phyloP scores from a whole-genome alignment of 2,113 vertebrate genomes.

The Ginglymostoma cirratum region DNA sequence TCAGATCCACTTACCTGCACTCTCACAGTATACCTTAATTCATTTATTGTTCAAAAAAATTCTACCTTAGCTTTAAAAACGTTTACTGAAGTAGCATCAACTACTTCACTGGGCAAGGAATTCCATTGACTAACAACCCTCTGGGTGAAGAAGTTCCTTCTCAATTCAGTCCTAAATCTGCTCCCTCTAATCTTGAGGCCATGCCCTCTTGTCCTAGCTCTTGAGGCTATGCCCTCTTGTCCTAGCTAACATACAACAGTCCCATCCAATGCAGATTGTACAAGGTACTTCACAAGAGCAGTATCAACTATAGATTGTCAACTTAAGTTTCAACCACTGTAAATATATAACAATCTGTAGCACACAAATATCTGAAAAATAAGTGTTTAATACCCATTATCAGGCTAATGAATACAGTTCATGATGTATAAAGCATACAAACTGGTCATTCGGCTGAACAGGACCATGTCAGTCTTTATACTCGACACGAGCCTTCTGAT shows the following conservation, averaged over 20 bases:
- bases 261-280: background rate
- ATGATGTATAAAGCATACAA: background rate
- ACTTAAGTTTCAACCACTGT: background rate
- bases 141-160: no score
- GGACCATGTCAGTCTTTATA: background rate
- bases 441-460: background rate
- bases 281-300: background rate
- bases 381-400: background rate
- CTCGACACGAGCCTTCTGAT: background rate
- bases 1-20: no score
- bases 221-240: no score
- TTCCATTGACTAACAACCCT: no score
- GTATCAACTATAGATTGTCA: background rate
- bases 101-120: no score
- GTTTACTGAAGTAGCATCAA: no score
- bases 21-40: no score
- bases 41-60: no score
- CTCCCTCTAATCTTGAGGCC: no score
- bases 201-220: no score
- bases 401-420: background rate
- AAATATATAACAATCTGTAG: background rate
- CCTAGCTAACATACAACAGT: background rate
- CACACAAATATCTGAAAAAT: background rate
- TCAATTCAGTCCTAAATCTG: no score
- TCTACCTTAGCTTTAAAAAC: no score